Base-by-base conservation (phyloP, 2,797 vertebrate species). In the Bradypodion pumilum region DNA sequence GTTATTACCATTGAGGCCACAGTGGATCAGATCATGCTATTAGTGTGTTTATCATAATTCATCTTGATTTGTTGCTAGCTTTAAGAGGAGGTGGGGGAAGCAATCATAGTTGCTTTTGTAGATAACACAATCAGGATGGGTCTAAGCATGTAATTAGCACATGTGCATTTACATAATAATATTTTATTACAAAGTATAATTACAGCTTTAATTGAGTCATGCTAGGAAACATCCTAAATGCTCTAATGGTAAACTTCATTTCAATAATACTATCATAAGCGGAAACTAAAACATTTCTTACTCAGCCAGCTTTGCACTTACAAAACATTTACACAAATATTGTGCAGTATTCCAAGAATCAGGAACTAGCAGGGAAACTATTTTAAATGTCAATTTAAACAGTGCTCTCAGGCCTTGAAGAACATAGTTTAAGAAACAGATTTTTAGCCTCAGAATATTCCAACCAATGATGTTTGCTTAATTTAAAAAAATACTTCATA, bases 131-230 rank as follows among this genome's bases (percentile, higher is more conserved):
- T 92, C 91, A 87, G 49, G 79, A 19, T 68, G 19, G 1, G 63
- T 62, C 82, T 92, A 90, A 93, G 90, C 76, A 77, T 40, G 46
- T 88, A 91, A 91, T 92, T 92, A 86, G 19, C 84, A 23, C 15
- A 85, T 40, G 66, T 59, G 16, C 83, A 90, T 91, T 93, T 89
- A 86, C 80, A 86, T 90, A 93, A 90, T 91, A 86, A 87, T 87
- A 74, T 42, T 76, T 91, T 89, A 86, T 88, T 91, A 83, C 66
- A 87, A 89, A 91, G 2, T 37, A 7, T 82, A 76, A 76, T 78
- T 85, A 40, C 9, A 59, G 27, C 83, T 63, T 82, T 90, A 91
- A 92, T 89, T 84, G 80, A 86, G 81, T 85, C 76, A 84, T 79
- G 40, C 1, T 84, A 89, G 75, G 84, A 86, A 78, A 72, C 60